Conservation (phyloP, 2,113 vertebrate species). For the Orientallactaga bullata region DNA sequence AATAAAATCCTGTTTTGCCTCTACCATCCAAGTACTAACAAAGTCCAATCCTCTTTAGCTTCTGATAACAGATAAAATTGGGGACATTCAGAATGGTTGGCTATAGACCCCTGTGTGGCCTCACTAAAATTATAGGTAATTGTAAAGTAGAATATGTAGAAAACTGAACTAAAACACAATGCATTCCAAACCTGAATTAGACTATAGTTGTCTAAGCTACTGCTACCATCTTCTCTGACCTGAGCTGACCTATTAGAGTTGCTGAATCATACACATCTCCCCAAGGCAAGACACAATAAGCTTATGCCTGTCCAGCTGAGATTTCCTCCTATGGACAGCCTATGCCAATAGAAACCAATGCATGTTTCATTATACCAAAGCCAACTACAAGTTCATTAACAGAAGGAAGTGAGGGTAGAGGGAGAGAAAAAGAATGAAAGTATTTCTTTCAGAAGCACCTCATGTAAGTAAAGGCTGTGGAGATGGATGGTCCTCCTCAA, state of each 20-base stretch:
- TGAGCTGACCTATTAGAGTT: neutral
- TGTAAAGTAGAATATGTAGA: slow-evolving; percentile 39
- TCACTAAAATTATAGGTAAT: slow-evolving; percentile 5
- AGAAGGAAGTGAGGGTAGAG: neutral
- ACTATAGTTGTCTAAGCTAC: neutral
- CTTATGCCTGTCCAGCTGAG: neutral
- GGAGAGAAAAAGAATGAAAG: neutral
- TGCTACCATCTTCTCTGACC: neutral
- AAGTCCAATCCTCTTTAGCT: too few relatives aligned
- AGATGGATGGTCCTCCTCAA: rapidly evolving
- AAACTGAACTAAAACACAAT: neutral
- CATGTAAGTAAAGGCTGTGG: too few relatives aligned
- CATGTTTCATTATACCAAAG: neutral
- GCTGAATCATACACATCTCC: neutral
- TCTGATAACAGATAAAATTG: too few relatives aligned
- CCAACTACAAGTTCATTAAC: neutral
- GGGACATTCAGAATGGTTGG: too few relatives aligned
- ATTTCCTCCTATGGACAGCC: neutral
- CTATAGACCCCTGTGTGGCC: too few relatives aligned
- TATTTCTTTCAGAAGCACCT: neutral
- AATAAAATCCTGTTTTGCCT: neutral
- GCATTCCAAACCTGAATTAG: neutral
- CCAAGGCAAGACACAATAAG: neutral
- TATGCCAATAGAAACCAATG: neutral
- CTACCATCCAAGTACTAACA: too few relatives aligned